Evolutionary conservation across 2,888 invertebrate genomes (phyloP).

Genomic region (Patella pellucida): DNA sequence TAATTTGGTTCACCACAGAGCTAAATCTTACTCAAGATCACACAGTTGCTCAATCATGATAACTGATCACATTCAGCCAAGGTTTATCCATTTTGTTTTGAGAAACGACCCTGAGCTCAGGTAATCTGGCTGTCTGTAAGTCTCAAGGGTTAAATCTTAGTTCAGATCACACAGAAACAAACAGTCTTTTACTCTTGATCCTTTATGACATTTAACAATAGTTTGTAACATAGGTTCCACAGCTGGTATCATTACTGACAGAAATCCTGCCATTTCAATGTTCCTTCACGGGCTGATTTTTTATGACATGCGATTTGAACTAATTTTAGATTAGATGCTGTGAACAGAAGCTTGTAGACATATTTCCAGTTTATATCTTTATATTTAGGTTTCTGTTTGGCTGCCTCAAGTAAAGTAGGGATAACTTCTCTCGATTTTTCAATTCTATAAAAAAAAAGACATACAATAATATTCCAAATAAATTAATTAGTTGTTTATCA

Average conservation of each 20-base stretch:
- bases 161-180: too few relatives aligned
- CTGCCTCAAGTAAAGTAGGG: constrained; percentile 56
- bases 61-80: too few relatives aligned
- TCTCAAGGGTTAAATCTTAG: too few relatives aligned
- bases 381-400: constrained; percentile 47
- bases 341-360: constrained; percentile 57
- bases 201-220: too few relatives aligned
- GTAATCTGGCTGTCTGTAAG: too few relatives aligned
- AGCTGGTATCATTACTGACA: background rate
- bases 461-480: background rate
- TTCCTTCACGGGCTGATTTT: constrained; percentile 50
- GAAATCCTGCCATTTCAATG: background rate
- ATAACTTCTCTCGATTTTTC: constrained; percentile 62
- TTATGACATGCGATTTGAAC: constrained; percentile 63
- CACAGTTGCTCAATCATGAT: too few relatives aligned
- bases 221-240: too few relatives aligned
- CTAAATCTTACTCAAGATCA: too few relatives aligned
- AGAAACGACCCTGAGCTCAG: too few relatives aligned
- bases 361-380: constrained; percentile 48
- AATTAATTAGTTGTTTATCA: background rate
- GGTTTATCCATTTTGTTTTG: too few relatives aligned
- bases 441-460: constrained; percentile 48
- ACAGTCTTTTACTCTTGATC: too few relatives aligned
- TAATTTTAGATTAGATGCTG: constrained; percentile 55
- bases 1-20: too few relatives aligned